These are phyloP conservation scores for Spilarctia lutea DNA, from an alignment of 2,888 invertebrate species.

Conservation along the genomic window DNA sequence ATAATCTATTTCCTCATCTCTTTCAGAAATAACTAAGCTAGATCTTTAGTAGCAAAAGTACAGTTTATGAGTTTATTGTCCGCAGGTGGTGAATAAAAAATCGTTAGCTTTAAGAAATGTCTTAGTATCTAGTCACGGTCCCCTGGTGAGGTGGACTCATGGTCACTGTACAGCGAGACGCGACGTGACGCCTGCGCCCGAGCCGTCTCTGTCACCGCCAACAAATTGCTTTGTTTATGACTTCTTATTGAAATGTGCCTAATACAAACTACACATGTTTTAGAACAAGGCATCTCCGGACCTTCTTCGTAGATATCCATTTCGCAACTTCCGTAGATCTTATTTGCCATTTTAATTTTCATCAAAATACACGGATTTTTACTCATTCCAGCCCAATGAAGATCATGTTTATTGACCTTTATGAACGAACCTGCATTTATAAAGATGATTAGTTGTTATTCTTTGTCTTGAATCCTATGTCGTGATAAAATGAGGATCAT, in stretches of 20 bases:
- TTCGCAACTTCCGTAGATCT: background rate
- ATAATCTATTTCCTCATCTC: background rate
- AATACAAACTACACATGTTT: conserved; percentile 45
- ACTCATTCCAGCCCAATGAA: background rate
- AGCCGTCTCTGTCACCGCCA: conserved; percentile 56
- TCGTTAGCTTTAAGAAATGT: conserved; percentile 35
- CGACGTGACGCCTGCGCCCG: conserved; percentile 52
- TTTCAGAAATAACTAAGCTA: background rate
- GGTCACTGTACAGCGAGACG: conserved; percentile 46
- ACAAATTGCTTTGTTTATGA: conserved; percentile 73
- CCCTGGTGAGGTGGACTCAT: conserved; percentile 40
- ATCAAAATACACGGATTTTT: background rate
- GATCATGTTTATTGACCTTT: background rate
- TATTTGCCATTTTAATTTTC: background rate
- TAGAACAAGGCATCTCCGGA: conserved; percentile 21
- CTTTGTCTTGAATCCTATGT: background rate
- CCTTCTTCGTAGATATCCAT: background rate
- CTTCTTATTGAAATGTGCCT: conserved; percentile 64
- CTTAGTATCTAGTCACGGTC: conserved; percentile 46
- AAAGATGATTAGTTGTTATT: background rate
- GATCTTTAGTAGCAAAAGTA: conserved; percentile 34
- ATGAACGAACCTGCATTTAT: background rate
- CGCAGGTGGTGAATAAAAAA: conserved; percentile 53
- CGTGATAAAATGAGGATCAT: background rate
- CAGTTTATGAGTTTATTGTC: conserved; percentile 48